These are phyloP conservation scores for Gymnocephalus cernua DNA, from an alignment of 2,113 vertebrate genomes.

Conservation along the genomic window DNA sequence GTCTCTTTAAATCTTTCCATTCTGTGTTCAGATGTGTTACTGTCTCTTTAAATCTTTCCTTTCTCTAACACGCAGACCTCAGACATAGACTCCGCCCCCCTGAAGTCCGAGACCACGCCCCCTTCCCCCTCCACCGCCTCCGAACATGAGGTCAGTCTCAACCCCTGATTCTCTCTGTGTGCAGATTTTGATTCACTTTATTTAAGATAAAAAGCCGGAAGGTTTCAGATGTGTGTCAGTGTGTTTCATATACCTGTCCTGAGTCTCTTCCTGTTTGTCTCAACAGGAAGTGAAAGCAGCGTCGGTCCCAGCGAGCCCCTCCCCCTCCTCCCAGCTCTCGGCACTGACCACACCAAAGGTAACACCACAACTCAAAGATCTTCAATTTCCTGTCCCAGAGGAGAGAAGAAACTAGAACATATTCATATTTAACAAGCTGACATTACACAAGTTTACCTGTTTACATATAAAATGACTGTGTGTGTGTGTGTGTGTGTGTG, in stretches of 20 bases:
- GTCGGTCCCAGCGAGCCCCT: slow-evolving; percentile 83
- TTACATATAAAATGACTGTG: no score
- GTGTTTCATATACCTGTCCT: no score
- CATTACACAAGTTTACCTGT: no score
- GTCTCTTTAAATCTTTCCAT: no score
- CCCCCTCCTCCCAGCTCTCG: slow-evolving; percentile 87
- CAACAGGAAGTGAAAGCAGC: slow-evolving; percentile 87
- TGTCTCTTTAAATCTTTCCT: neutral
- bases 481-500: neutral
- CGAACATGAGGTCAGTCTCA: slow-evolving; percentile 84
- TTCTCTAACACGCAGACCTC: slow-evolving; percentile 80
- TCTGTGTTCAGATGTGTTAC: neutral
- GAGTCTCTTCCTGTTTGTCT: slow-evolving; percentile 27
- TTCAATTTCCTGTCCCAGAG: no score
- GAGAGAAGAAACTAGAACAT: no score
- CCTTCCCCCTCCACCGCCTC: slow-evolving; percentile 78
- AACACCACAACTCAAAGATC: no score
- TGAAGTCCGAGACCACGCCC: slow-evolving; percentile 84
- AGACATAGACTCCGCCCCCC: slow-evolving; percentile 86
- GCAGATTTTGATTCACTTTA: no score
- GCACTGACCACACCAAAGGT: slow-evolving; percentile 90
- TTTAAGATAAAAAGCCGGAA: no score
- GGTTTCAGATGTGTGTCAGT: no score
- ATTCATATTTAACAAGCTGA: no score
- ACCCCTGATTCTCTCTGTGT: neutral